A percentile compares a stretch with the other conserved stretches of the same genome.
Conservation (phyloP, 2,888 invertebrate genomes). For the Euspilapteryx auroguttella region DNA sequence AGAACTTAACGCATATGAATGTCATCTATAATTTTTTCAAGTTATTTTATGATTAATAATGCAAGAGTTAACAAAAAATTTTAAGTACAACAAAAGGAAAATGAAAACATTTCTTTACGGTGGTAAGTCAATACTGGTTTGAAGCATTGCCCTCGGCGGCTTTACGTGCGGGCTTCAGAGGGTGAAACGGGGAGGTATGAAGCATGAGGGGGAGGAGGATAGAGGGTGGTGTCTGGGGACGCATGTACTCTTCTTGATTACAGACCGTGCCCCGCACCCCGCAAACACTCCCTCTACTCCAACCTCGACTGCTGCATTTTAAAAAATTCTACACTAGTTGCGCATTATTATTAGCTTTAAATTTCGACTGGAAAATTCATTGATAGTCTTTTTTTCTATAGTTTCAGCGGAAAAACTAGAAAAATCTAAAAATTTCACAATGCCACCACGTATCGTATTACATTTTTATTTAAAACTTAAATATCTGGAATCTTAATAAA, state of each 20-base stretch:
- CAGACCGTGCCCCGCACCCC: constrained; percentile 32
- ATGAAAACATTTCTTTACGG: constrained; percentile 27
- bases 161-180: constrained; percentile 15
- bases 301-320: constrained; percentile 28
- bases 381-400: too few species aligned
- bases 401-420: too few species aligned
- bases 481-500: too few species aligned
- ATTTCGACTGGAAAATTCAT: too few species aligned
- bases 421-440: too few species aligned
- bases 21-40: too few species aligned
- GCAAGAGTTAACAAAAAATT: too few species aligned
- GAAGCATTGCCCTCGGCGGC: constrained; percentile 44
- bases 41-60: too few species aligned
- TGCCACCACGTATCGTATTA: too few species aligned
- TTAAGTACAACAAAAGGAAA: too few species aligned
- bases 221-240: constrained; percentile 43
- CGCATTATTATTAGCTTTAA: background rate
- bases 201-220: constrained; percentile 14
- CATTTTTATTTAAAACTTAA: too few species aligned
- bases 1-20: too few species aligned
- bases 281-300: constrained; percentile 6
- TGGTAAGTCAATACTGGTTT: constrained; percentile 54
- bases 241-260: constrained; percentile 62
- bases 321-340: constrained; percentile 27
- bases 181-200: constrained; percentile 12